Percentiles rank a stretch among this genome's conserved stretches.
Conservation (phyloP, 2,888 invertebrate genomes). For the Orthosia incerta region DNA sequence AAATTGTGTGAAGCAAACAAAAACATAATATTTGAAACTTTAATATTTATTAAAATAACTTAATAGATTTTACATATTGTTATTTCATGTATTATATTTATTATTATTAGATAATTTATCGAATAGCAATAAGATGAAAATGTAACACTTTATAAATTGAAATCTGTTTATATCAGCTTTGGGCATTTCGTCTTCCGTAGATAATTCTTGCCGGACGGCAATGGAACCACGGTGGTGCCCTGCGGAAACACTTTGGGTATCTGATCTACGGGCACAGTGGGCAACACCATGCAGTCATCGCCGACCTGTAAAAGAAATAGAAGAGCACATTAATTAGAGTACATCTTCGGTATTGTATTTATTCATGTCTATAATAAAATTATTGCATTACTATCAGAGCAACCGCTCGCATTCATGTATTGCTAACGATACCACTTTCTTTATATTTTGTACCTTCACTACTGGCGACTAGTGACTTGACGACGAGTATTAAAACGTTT, state of each 20-base stretch:
- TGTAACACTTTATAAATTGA: slow-evolving; percentile 22
- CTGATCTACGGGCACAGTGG: slow-evolving; percentile 94
- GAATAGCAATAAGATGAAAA: slow-evolving; percentile 20
- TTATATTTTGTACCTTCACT: too few species aligned
- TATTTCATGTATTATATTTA: too few species aligned
- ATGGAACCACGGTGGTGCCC: slow-evolving; percentile 92
- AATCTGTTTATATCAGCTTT: slow-evolving; percentile 56
- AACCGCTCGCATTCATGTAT: too few species aligned
- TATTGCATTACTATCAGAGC: too few species aligned
- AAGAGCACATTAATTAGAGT: slow-evolving; percentile 4
- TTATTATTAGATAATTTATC: slow-evolving; percentile 23
- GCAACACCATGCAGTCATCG: slow-evolving; percentile 97
- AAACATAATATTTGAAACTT: slow-evolving; percentile 7
- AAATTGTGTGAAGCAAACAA: background rate
- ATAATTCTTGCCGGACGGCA: slow-evolving; percentile 97
- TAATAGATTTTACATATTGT: slow-evolving; percentile 49
- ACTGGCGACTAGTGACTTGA: too few species aligned
- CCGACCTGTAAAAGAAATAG: slow-evolving; percentile 92
- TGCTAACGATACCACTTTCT: too few species aligned
- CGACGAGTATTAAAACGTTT: too few species aligned
- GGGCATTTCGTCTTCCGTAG: slow-evolving; percentile 94
- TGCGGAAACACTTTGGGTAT: slow-evolving; percentile 93
- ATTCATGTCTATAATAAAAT: too few species aligned
- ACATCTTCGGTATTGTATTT: too few species aligned
- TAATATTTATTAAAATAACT: slow-evolving; percentile 49